phyloP scores from a whole-genome alignment of 2,888 invertebrate genomes.

The Ypsolopha sequella region DNA sequence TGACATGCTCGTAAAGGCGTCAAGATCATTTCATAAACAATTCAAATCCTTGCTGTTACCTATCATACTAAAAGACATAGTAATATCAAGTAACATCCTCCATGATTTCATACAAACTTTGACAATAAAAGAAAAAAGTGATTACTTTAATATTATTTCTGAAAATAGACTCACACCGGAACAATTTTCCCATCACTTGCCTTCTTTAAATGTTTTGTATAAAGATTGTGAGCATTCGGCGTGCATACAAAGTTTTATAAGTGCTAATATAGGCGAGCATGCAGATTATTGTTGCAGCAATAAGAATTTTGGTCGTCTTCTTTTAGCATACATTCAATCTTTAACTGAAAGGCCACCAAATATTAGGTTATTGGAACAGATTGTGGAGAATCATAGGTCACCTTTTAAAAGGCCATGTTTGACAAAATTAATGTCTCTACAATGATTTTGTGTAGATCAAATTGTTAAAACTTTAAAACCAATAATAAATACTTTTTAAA shows the following conservation, averaged over 20 bases:
- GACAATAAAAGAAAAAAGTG: constrained; percentile 13
- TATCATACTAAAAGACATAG: constrained; percentile 24
- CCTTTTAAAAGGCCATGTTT: constrained; percentile 40
- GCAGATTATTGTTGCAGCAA: constrained; percentile 21
- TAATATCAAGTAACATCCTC: constrained; percentile 26
- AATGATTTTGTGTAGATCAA: constrained; percentile 16
- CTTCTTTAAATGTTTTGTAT: constrained; percentile 31
- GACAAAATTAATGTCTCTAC: constrained; percentile 18
- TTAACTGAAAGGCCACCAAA: constrained; percentile 16
- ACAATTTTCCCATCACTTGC: constrained; percentile 29
- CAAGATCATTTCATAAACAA: constrained; percentile 16
- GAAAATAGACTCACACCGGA: constrained; percentile 20
- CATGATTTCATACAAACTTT: constrained; percentile 29
- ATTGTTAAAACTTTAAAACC: no score
- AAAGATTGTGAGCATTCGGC: constrained; percentile 29
- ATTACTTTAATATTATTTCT: constrained; percentile 22
- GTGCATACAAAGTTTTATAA: constrained; percentile 26
- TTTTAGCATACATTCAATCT: constrained; percentile 34
- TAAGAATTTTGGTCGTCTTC: constrained; percentile 35
- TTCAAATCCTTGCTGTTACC: constrained; percentile 23
- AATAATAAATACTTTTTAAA: no score
- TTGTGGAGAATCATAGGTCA: constrained; percentile 33
- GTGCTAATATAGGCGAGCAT: constrained; percentile 18
- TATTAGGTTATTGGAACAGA: constrained; percentile 16
- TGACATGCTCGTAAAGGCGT: constrained; percentile 30